These are phyloP conservation scores for Drosophila watanabei DNA, from an alignment of 1,140 invertebrate species.

Conservation along the genomic window DNA sequence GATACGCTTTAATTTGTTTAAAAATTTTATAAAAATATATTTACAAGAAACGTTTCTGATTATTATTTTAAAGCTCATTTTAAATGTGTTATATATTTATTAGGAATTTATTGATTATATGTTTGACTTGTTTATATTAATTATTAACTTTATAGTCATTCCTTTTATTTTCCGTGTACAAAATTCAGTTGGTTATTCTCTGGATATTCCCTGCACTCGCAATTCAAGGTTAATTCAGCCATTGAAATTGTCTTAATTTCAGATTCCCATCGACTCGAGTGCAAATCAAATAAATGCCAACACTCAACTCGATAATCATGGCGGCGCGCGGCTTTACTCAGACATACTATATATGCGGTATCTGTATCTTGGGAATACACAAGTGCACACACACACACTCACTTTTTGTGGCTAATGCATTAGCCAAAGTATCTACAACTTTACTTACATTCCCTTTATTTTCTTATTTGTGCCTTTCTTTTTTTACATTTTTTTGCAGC, in stretches of 20 bases:
- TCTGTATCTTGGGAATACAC: slow-evolving; percentile 26
- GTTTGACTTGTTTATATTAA: neutral
- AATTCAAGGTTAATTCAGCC: slow-evolving; percentile 66
- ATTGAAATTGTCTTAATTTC: slow-evolving; percentile 66
- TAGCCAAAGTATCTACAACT: slow-evolving; percentile 56
- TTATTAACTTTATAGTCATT: neutral
- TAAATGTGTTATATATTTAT: neutral
- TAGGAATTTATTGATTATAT: neutral
- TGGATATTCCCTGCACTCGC: slow-evolving; percentile 23
- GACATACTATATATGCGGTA: slow-evolving; percentile 17
- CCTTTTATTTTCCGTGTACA: slow-evolving; percentile 25
- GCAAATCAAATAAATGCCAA: slow-evolving; percentile 44
- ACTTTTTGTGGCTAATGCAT: slow-evolving; percentile 67
- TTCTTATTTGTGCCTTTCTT: neutral
- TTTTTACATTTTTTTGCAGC: slow-evolving; percentile 11
- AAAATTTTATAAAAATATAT: neutral
- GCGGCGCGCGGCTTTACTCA: neutral
- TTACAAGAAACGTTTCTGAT: neutral
- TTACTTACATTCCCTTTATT: slow-evolving; percentile 28
- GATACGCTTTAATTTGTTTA: neutral
- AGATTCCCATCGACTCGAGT: slow-evolving; percentile 40
- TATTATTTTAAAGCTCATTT: neutral
- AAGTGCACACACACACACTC: slow-evolving; percentile 25
- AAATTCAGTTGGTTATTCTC: slow-evolving; percentile 37
- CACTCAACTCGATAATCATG: slow-evolving; percentile 16